Conservation (phyloP, 2,888 invertebrate genomes). For the Oxyteleia sp. region DNA sequence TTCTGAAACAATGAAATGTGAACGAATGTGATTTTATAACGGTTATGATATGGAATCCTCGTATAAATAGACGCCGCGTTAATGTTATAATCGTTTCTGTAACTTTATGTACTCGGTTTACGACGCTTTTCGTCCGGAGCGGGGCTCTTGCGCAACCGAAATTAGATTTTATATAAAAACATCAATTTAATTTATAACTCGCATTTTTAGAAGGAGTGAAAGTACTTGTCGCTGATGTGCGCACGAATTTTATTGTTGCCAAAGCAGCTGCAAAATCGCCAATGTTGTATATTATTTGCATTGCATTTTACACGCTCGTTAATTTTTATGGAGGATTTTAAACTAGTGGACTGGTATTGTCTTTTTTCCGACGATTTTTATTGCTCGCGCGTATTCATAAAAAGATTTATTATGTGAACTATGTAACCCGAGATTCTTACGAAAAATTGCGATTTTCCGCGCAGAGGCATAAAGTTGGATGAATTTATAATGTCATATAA, state of each 20-base stretch:
- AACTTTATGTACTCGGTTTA: constrained; percentile 39
- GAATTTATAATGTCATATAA: constrained; percentile 28
- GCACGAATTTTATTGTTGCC: constrained; percentile 9
- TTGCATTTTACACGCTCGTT: constrained; percentile 52
- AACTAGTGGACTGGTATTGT: constrained; percentile 34
- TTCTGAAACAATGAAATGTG: constrained; percentile 64
- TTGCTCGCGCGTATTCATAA: background rate
- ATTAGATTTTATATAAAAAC: constrained; percentile 59
- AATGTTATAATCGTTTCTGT: constrained; percentile 35
- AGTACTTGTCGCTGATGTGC: constrained; percentile 26
- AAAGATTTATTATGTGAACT: constrained; percentile 34
- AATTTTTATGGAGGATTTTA: constrained; percentile 42
- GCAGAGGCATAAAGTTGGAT: background rate
- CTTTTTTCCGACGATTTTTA: constrained; percentile 12
- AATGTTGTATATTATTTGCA: constrained; percentile 39
- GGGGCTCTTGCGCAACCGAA: constrained; percentile 31
- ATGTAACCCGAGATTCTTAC: constrained; percentile 9
- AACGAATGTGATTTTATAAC: constrained; percentile 59
- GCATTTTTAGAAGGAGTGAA: constrained; percentile 36
- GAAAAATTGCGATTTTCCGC: constrained; percentile 11
- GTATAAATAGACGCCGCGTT: constrained; percentile 27
- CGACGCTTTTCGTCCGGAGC: constrained; percentile 15
- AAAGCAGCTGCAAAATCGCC: background rate
- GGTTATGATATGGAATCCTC: constrained; percentile 48
- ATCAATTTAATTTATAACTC: constrained; percentile 36